phyloP scores from a whole-genome alignment of 2,113 vertebrate species.

The Lycaon pictus region DNA sequence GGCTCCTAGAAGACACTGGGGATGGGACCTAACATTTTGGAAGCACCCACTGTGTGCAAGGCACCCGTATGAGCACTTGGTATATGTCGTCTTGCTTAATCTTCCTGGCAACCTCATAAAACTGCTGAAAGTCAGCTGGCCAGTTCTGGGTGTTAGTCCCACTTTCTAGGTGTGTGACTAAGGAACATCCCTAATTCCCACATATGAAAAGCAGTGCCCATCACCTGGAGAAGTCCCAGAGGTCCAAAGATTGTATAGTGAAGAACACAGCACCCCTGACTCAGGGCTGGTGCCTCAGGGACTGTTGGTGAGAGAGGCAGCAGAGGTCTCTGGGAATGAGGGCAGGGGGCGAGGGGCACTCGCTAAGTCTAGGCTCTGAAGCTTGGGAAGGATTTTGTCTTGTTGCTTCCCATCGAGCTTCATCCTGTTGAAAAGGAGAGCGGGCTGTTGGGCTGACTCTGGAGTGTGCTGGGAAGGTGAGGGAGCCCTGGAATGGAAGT shows the following conservation, averaged over 20 bases:
- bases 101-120: neutral
- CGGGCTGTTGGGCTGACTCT: neutral
- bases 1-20: neutral
- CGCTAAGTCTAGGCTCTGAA: neutral
- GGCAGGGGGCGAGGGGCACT: neutral
- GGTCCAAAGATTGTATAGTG: neutral
- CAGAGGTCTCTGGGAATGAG: neutral
- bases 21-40: neutral
- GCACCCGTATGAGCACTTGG: neutral
- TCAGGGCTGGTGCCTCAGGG: neutral
- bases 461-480: neutral
- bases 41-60: neutral
- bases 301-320: neutral
- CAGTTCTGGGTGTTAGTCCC: neutral
- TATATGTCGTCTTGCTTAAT: neutral
- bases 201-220: neutral
- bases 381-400: neutral
- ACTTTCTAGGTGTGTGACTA: neutral
- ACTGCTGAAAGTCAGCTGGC: neutral
- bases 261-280: neutral
- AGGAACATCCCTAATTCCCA: neutral
- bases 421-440: neutral
- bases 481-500: neutral
- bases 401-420: neutral
- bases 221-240: neutral